Evolutionary conservation across 2,113 vertebrate genomes (phyloP), one percentile per base, ranked within the genome.

Genomic region (Trochalopteron elliotii): DNA sequence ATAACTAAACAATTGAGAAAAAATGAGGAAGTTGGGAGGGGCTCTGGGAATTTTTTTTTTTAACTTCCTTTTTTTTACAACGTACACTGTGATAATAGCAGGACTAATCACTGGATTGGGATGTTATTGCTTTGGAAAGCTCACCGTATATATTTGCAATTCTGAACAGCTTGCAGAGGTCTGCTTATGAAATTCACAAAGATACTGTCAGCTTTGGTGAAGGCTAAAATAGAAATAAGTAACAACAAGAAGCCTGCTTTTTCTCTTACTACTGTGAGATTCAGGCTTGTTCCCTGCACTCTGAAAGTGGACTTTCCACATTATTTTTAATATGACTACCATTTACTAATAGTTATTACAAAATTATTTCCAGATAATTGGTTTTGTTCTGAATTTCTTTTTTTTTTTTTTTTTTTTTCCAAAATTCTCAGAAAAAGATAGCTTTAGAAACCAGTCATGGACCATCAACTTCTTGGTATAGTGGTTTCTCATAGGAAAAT

Each of bases 41-140:
- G 11, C 5, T 55, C 15, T 27, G 19, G 4, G 8, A 2, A 19
- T 15, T 16, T 20, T 31, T 19, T 7, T 19, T 31, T 31, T 55
- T 11, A 56, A 5, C 2, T 12, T 27, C 31, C 9, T 12, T 20
- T 40, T 40, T 42, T 56, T 65, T 30, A 10, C 59, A 52, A 21
- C 16, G 15, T 69, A 8, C 19, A 22, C 28, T 52, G 30, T 3
- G 10, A 49, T 83, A 94, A 76, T 31, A 90, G 65, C 35, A 93
- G 67, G 35, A 56, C 35, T 94, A 90, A 95, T 85, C 91, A 74
- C n/a, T 69, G 56, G 49, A 83, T 94, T 91, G 81, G 49, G 10
- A 83, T 72, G 33, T 83, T 83, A 90, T 90, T 72, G 59, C 49
- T 94, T 87, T 76, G 35, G 81, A 91, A 95, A 83, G 27, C 71